These are phyloP conservation scores for Siniperca chuatsi DNA, from an alignment of 2,113 vertebrate species.

Conservation along the genomic window DNA sequence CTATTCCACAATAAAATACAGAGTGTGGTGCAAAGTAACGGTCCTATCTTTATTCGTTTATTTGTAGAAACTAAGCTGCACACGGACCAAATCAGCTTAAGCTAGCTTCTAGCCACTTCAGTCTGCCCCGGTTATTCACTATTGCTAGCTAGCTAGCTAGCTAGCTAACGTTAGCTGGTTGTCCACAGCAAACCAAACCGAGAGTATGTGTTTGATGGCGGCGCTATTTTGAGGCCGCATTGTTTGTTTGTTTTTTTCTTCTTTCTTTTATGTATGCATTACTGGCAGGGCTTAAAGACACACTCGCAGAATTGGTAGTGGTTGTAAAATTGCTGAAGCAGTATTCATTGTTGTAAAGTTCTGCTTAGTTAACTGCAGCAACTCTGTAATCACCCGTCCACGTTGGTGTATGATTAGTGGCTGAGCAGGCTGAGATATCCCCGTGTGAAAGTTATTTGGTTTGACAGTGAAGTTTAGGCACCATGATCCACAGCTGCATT, in stretches of 20 bases:
- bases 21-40: neutral
- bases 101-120: constrained; percentile 43
- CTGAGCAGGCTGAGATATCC: constrained; percentile 7
- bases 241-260: neutral
- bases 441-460: constrained; percentile 17
- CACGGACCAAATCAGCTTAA: constrained; percentile 25
- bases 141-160: constrained; percentile 27
- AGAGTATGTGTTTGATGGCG: constrained; percentile 62
- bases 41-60: neutral
- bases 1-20: neutral
- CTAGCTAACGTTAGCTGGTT: constrained; percentile 42
- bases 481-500: constrained; percentile 14
- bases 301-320: neutral
- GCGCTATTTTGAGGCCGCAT: constrained; percentile 67
- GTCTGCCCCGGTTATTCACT: constrained; percentile 14
- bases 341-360: neutral
- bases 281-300: constrained; percentile 8
- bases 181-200: constrained; percentile 27
- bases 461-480: constrained; percentile 7
- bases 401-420: neutral
- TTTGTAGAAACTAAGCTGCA: constrained; percentile 21
- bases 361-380: neutral
- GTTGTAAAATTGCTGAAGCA: neutral
- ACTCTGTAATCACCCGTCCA: neutral
- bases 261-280: neutral